Evolutionary conservation across 2,888 invertebrate species (phyloP).

Genomic region (Strigamia crassipes): DNA sequence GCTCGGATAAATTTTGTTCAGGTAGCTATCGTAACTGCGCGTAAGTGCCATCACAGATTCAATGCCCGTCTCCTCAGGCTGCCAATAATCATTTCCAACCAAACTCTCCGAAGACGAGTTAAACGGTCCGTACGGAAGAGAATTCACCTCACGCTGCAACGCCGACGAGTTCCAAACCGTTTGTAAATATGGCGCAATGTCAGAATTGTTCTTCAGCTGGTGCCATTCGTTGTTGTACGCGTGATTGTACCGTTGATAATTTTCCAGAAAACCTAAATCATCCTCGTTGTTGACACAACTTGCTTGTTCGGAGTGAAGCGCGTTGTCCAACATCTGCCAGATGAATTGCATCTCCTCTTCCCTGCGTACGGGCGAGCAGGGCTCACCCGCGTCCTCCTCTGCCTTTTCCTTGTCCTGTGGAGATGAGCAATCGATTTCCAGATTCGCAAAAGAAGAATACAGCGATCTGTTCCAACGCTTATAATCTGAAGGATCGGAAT

Average conservation of each 20-base stretch:
- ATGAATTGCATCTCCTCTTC: slow-evolving; percentile 48
- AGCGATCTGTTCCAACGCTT: slow-evolving; percentile 35
- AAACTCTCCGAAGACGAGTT: slow-evolving; percentile 5
- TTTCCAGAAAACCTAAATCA: slow-evolving; percentile 15
- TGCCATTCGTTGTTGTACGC: slow-evolving; percentile 7
- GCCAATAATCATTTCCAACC: slow-evolving; percentile 13
- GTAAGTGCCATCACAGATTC: slow-evolving; percentile 45
- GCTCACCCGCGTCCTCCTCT: slow-evolving; percentile 18
- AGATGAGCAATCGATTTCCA: slow-evolving; percentile 43
- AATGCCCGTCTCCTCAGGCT: background rate
- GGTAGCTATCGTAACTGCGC: slow-evolving; percentile 50
- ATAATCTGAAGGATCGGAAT: background rate
- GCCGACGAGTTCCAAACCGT: slow-evolving; percentile 43
- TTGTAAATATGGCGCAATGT: slow-evolving; percentile 17
- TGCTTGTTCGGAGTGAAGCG: slow-evolving; percentile 18
- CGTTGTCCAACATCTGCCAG: slow-evolving; percentile 48
- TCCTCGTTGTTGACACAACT: slow-evolving; percentile 27
- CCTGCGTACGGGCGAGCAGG: background rate
- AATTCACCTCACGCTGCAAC: slow-evolving; percentile 12
- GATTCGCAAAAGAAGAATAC: slow-evolving; percentile 42
- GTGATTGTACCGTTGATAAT: background rate
- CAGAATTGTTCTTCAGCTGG: background rate
- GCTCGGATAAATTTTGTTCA: slow-evolving; percentile 43
- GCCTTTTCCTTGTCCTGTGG: slow-evolving; percentile 43
- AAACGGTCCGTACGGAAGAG: slow-evolving; percentile 6